These are phyloP conservation scores for Bombus breviceps DNA, from an alignment of 1,140 invertebrate genomes.

Conservation along the genomic window DNA sequence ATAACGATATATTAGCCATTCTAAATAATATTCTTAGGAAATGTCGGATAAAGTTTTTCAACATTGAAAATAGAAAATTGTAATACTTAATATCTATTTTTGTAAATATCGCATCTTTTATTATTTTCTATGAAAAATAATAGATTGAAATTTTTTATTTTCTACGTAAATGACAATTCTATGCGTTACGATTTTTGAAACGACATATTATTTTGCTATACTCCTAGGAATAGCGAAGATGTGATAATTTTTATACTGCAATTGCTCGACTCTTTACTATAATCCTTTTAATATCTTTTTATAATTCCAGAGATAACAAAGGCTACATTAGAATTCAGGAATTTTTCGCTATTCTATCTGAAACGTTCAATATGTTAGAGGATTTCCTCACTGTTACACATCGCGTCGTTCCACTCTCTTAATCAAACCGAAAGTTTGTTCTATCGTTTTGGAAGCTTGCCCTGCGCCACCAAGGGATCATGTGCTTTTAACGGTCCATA, in stretches of 20 bases:
- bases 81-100: no score
- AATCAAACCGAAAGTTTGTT: not conserved
- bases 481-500: conserved; percentile 3
- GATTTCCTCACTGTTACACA: not conserved
- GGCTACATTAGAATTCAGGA: not conserved
- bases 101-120: no score
- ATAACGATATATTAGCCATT: no score
- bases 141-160: no score
- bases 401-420: not conserved
- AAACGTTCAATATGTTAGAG: not conserved
- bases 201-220: not conserved
- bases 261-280: not conserved
- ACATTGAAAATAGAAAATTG: rapidly evolving
- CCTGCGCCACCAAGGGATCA: not conserved
- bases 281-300: no score
- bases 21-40: no score
- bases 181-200: no score
- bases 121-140: no score
- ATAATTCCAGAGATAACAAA: no score
- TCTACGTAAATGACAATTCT: no score
- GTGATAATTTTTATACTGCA: not conserved
- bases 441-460: not conserved
- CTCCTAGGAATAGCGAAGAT: not conserved
- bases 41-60: no score
- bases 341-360: not conserved